These are phyloP conservation scores for Merluccius polli DNA, from an alignment of 2,797 vertebrate genomes.

Conservation along the genomic window DNA sequence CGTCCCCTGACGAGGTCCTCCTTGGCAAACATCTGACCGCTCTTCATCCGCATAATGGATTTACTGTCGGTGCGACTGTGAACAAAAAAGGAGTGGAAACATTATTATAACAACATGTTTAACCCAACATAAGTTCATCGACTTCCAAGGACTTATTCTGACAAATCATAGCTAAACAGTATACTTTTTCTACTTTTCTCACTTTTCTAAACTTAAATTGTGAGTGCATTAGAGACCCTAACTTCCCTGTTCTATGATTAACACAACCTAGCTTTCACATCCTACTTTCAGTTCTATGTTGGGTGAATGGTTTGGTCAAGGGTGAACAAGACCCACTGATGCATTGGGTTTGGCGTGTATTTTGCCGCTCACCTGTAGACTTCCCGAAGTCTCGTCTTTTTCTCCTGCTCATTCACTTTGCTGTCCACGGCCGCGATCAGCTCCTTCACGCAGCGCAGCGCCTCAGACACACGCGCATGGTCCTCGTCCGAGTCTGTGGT, in stretches of 20 bases:
- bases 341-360: neutral
- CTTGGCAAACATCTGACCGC: conserved; percentile 55
- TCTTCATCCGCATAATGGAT: conserved; percentile 94
- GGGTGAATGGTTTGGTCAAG: neutral
- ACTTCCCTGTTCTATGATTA: neutral
- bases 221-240: too few species aligned
- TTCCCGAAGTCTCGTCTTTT: conserved; percentile 82
- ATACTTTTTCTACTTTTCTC: neutral
- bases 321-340: neutral
- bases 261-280: neutral
- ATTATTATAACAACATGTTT: neutral
- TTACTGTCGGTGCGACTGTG: conserved; percentile 84
- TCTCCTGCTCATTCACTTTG: conserved; percentile 87
- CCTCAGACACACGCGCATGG: conserved; percentile 73
- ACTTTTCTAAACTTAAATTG: neutral
- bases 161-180: neutral
- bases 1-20: conserved; percentile 83
- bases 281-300: neutral
- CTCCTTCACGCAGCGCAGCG: conserved; percentile 82
- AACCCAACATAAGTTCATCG: neutral
- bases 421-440: conserved; percentile 83
- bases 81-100: neutral
- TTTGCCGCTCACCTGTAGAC: conserved; percentile 70
- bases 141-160: neutral
- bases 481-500: conserved; percentile 79